These are phyloP conservation scores for Corvus hawaiiensis DNA, from an alignment of 2,113 vertebrate species.

Conservation along the genomic window DNA sequence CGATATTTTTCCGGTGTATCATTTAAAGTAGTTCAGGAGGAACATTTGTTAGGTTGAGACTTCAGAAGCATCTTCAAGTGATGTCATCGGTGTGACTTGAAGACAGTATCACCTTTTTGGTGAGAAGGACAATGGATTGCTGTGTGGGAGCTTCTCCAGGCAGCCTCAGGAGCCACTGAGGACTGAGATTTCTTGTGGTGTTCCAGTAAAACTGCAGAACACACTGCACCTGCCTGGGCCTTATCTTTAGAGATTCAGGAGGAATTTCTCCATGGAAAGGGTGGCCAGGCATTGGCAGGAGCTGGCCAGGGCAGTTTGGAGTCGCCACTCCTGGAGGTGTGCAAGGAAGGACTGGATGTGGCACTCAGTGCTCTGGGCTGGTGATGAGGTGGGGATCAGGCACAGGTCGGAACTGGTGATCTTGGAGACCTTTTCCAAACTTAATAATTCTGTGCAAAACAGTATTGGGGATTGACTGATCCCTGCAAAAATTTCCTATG, in stretches of 20 bases:
- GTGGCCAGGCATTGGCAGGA: fast-evolving
- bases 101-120: not conserved
- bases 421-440: not conserved
- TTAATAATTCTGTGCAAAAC: not conserved
- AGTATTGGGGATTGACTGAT: fast-evolving
- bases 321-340: not conserved
- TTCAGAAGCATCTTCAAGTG: not conserved
- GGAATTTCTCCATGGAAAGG: not conserved
- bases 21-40: not conserved
- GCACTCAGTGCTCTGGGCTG: not conserved
- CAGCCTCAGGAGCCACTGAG: not conserved
- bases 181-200: not conserved
- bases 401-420: not conserved
- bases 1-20: not conserved
- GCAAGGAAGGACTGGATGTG: not conserved
- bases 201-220: not conserved
- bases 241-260: not conserved
- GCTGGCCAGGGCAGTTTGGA: not conserved
- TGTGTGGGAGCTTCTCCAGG: not conserved
- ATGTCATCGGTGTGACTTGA: not conserved
- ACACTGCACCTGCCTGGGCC: not conserved
- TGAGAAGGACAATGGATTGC: not conserved
- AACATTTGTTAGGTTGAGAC: not conserved
- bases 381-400: fast-evolving
- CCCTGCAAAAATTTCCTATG: not conserved